Conservation (phyloP, 2,797 vertebrate species). For the Hypotaenidia philippensis region DNA sequence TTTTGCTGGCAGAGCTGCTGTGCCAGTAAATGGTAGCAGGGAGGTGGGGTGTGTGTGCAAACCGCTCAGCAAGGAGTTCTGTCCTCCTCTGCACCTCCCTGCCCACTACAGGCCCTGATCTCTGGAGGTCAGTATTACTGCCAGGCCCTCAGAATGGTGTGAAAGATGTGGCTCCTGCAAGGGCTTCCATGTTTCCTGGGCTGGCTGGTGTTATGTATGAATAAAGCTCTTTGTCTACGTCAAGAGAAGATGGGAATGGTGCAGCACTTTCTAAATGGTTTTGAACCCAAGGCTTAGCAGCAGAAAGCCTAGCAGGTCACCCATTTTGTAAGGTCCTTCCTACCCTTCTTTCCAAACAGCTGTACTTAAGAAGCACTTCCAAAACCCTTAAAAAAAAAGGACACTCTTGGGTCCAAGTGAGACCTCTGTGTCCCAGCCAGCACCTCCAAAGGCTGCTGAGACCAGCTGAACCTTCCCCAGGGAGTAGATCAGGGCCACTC, state of each 20-base stretch:
- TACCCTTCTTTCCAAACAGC: neutral
- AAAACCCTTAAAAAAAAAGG: neutral
- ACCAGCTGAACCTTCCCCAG: neutral
- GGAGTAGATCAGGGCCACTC: neutral
- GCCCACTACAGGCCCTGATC: neutral
- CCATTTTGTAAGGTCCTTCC: neutral
- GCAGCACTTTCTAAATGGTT: neutral
- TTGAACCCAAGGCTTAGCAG: neutral
- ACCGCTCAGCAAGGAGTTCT: neutral
- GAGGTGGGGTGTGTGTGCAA: no score
- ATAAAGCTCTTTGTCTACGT: neutral
- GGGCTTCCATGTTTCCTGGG: neutral
- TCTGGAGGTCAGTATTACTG: neutral
- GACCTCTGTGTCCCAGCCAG: neutral
- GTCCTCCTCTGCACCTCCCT: neutral
- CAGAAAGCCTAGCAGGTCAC: neutral
- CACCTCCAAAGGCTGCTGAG: neutral
- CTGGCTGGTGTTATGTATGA: neutral
- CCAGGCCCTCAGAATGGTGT: neutral
- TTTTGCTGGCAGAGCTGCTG: neutral
- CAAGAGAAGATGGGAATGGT: fast-evolving
- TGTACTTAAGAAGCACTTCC: neutral
- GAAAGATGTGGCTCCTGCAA: neutral
- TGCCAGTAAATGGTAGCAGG: neutral
- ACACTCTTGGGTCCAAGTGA: neutral